Base-by-base conservation (phyloP, 2,797 vertebrate genomes). In the Falco naumanni region DNA sequence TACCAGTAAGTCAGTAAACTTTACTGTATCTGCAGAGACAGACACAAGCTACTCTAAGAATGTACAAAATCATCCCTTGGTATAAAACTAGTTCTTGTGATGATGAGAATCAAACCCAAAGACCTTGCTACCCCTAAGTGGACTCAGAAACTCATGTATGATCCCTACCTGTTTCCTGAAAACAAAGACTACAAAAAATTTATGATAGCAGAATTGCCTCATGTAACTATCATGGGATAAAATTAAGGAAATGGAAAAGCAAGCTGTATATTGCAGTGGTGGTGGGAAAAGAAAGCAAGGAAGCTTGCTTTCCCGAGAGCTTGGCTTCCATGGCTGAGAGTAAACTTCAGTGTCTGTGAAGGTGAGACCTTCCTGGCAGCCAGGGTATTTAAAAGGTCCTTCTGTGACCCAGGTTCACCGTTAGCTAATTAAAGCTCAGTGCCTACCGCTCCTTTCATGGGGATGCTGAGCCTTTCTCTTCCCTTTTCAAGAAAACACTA, bases 211-310 rank as follows among this genome's bases (percentile, higher is more conserved):
- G 77, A 43, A 51, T 13, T 41, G 41, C 18, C 43, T 39, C 1
- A 0, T 37, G 7, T 13, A 50, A 28, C 34, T 21, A 4, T 3
- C 0, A 4, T 3, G 18, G 72, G 87, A 10, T 29, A 41, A 50
- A 63, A 37, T 3, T 7, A 11, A 48, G 45, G 12, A 26, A 21
- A 41, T 16, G 68, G 39, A 33, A 71, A 16, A 2, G 24, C 7
- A 43, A 53, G 71, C 21, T 82, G 75, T 20, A 14, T 19, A 18
- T 25, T 29, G 47, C 71, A 54, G 48, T 21, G 50, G 31, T 26
- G 70, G 5, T 61, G 68, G 72, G 66, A 37, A 63, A 59, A 69
- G 65, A 54, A 39, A 39, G 8, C 28, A 12, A 59, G 74, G 37
- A 16, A 51, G 17, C 5, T 13, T 29, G 16, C 41, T 57, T 33